phyloP scores from a whole-genome alignment of 2,113 vertebrate genomes.

The Neopipo cinnamomea region DNA sequence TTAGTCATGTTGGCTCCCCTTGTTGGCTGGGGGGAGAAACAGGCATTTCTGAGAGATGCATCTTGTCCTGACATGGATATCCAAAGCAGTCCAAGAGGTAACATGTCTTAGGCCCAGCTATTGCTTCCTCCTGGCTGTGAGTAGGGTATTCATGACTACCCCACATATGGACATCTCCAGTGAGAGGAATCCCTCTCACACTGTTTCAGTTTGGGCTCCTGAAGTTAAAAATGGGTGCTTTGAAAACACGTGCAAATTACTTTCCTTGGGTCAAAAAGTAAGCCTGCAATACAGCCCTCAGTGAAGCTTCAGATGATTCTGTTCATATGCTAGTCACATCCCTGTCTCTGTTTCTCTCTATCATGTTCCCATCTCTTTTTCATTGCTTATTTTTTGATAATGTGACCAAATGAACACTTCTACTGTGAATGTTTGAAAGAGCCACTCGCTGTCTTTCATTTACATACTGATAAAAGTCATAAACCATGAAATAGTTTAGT shows the following conservation, averaged over 20 bases:
- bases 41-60: neutral
- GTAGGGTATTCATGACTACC: accelerated
- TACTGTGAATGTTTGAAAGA: neutral
- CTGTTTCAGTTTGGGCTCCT: neutral
- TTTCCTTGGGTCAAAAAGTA: neutral
- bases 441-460: neutral
- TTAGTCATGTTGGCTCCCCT: accelerated
- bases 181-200: neutral
- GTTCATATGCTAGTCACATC: neutral
- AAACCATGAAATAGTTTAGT: constrained; percentile 22
- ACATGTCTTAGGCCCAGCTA: neutral
- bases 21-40: neutral
- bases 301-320: neutral
- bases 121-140: neutral
- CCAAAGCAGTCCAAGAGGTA: neutral
- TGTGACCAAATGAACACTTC: neutral
- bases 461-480: constrained; percentile 10
- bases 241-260: neutral
- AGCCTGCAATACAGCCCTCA: neutral
- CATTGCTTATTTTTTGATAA: neutral
- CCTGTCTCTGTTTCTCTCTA: neutral
- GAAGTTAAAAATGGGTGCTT: neutral
- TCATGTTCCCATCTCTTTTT: neutral
- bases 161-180: neutral
- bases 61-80: neutral